These are phyloP conservation scores for Gorsachius magnificus DNA, from an alignment of 2,797 vertebrate species.

Conservation along the genomic window DNA sequence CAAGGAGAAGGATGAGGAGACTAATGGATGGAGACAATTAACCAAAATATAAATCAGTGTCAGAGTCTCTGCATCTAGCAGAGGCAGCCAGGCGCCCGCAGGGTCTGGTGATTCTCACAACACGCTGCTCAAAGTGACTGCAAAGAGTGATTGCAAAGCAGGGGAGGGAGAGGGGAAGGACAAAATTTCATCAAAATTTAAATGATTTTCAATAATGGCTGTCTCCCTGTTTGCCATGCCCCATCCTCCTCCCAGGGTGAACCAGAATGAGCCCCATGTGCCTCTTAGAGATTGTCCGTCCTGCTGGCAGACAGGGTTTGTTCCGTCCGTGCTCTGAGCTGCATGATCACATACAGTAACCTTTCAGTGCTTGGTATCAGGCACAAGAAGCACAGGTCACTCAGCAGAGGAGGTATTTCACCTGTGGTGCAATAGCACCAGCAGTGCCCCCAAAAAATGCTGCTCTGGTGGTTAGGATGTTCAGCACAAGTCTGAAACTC, in stretches of 20 bases:
- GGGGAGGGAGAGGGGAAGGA: background rate
- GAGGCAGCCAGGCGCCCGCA: conserved; percentile 40
- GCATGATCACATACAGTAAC: background rate
- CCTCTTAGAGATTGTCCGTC: background rate
- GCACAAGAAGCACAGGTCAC: background rate
- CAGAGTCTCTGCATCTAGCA: background rate
- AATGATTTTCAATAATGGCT: background rate
- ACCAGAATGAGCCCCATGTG: background rate
- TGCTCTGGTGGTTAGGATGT: background rate
- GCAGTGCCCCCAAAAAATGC: background rate
- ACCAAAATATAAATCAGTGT: conserved; percentile 58
- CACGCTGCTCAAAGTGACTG: background rate
- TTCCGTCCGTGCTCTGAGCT: background rate
- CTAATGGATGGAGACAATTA: conserved; percentile 72
- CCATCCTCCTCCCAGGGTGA: background rate
- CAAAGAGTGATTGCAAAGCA: background rate
- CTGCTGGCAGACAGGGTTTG: background rate
- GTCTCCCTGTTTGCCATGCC: background rate
- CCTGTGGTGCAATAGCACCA: background rate
- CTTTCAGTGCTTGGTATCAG: background rate
- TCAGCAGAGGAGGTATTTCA: background rate
- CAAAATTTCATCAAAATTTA: background rate
- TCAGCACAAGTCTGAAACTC: background rate
- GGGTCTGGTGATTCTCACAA: background rate
- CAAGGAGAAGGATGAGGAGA: conserved; percentile 49